Conservation (phyloP, 23 tunicate species). For the Aplidium turbinatum region DNA sequence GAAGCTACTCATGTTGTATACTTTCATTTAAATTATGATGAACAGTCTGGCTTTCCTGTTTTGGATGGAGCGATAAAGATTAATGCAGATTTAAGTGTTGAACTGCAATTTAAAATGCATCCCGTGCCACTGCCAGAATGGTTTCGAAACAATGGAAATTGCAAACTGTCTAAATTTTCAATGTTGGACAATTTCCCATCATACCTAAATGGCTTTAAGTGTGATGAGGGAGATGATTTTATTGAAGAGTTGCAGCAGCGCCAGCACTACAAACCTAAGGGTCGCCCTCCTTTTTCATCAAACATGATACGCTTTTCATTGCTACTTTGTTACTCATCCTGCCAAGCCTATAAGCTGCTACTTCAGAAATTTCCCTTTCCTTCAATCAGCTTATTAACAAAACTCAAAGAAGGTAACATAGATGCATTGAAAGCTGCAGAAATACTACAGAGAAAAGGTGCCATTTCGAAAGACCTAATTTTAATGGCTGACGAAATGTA, state of each 20-base stretch:
- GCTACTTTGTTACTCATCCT: slow-evolving; percentile 2
- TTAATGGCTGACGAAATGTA: slow-evolving; percentile 33
- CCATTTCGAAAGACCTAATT: slow-evolving; percentile 1
- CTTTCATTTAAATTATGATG: too few species aligned
- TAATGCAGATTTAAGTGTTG: slow-evolving; percentile 2
- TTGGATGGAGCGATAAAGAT: slow-evolving; percentile 13
- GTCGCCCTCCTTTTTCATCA: slow-evolving; percentile 20
- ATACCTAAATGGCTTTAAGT: not conserved
- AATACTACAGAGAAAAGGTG: not conserved
- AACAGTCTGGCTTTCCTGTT: slow-evolving; percentile 10
- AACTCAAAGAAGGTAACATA: not conserved
- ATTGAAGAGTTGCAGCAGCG: slow-evolving; percentile 6
- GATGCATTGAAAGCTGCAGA: slow-evolving; percentile 19
- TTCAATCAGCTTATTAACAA: not conserved
- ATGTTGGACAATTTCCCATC: slow-evolving; percentile 1
- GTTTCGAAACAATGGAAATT: not conserved
- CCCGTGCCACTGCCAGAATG: slow-evolving; percentile 11
- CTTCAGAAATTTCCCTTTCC: slow-evolving; percentile 20
- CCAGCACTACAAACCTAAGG: slow-evolving; percentile 18
- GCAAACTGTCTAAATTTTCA: not conserved
- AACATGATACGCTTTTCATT: slow-evolving; percentile 7
- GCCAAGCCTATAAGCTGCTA: not conserved
- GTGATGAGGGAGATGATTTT: not conserved
- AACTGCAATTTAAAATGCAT: not conserved
- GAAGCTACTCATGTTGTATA: too few species aligned